phyloP scores from a whole-genome alignment of 2,113 vertebrate genomes.

The Prolemur simus region DNA sequence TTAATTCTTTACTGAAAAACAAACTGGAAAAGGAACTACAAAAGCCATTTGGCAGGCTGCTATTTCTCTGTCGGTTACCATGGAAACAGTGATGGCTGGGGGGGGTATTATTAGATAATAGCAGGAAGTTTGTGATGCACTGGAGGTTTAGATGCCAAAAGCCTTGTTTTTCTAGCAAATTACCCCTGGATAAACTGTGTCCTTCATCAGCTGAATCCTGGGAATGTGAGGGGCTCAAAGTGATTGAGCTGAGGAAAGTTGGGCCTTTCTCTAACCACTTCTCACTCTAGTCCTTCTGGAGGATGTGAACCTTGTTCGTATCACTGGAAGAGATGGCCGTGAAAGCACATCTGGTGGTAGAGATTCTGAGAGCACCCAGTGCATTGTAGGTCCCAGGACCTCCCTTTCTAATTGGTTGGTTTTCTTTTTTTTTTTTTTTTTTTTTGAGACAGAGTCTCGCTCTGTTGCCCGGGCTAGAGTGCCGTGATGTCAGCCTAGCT shows the following conservation, averaged over 20 bases:
- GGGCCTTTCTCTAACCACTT: not conserved
- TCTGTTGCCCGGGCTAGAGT: too few species aligned
- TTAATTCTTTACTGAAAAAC: conserved; percentile 68
- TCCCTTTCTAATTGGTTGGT: not conserved
- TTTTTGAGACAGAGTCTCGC: too few species aligned
- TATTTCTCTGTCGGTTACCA: conserved; percentile 72
- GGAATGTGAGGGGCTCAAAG: not conserved
- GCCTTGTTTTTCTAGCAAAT: conserved; percentile 66
- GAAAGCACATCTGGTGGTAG: not conserved
- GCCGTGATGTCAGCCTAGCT: too few species aligned
- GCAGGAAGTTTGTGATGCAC: conserved; percentile 68
- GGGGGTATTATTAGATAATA: conserved; percentile 69
- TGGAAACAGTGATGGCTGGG: conserved; percentile 72
- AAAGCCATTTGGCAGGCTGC: conserved; percentile 75
- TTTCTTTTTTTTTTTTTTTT: not conserved
- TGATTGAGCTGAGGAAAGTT: conserved; percentile 6
- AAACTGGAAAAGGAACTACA: conserved; percentile 66
- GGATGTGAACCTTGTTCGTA: not conserved
- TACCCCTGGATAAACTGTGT: conserved; percentile 17
- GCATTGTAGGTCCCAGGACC: not conserved
- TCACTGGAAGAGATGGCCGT: not conserved
- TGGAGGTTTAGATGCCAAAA: conserved; percentile 64
- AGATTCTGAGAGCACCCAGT: not conserved
- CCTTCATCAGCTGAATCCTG: conserved; percentile 23
- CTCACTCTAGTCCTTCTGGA: conserved; percentile 6